A percentile compares a stretch with the other conserved stretches of the same genome.
Evolutionary conservation across 1,140 invertebrate species (phyloP).

Genomic region (Ephestia elutella): DNA sequence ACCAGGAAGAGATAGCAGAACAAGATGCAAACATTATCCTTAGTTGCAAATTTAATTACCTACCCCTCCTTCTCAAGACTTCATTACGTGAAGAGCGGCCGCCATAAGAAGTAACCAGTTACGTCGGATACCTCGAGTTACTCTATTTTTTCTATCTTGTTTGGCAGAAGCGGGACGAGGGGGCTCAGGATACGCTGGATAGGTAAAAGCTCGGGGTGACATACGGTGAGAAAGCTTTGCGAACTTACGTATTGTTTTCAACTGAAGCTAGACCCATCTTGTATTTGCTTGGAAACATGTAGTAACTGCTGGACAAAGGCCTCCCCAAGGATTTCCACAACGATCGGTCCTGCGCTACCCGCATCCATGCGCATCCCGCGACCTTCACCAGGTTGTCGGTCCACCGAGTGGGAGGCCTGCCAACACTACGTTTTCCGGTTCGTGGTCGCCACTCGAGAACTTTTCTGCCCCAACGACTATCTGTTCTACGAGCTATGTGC

Average conservation of each 20-base stretch:
- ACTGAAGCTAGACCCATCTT: too few species aligned
- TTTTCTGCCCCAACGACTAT: too few species aligned
- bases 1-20: slow-evolving; percentile 8
- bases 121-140: slow-evolving; percentile 22
- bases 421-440: too few species aligned
- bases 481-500: too few species aligned
- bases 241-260: background rate
- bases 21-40: slow-evolving; percentile 11
- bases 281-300: too few species aligned
- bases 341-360: too few species aligned
- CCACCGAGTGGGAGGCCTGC: too few species aligned
- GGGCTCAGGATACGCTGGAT: slow-evolving; percentile 27
- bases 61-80: slow-evolving; percentile 11
- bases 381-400: too few species aligned
- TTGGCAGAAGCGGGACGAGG: slow-evolving; percentile 16
- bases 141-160: slow-evolving; percentile 27
- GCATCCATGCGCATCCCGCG: too few species aligned
- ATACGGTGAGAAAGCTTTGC: background rate
- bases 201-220: slow-evolving; percentile 13
- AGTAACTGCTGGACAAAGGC: too few species aligned
- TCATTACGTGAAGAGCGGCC: slow-evolving; percentile 12
- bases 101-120: slow-evolving; percentile 30
- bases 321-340: too few species aligned
- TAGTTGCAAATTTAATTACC: slow-evolving; percentile 15
- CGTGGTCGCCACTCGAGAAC: too few species aligned